A percentile compares a stretch with the other conserved stretches of the same genome.
phyloP scores from a whole-genome alignment of 1,140 invertebrate genomes.

The silkworm (Bombyx mori) region ASM3026992v2 NC_085115.1:2238501-2239000 shows the following conservation, averaged over 20 bases:
- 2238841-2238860: conserved; percentile 57
- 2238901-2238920: conserved; percentile 59
- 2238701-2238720: neutral
- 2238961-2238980: conserved; percentile 1
- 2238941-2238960: conserved; percentile 14
- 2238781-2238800: conserved; percentile 67
- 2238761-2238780: neutral
- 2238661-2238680: too few relatives aligned
- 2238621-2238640: too few relatives aligned
- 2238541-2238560: too few relatives aligned
- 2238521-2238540: too few relatives aligned
- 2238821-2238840: conserved; percentile 68
- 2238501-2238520: too few relatives aligned
- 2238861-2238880: conserved; percentile 65
- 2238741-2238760: too few relatives aligned
- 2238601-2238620: too few relatives aligned
- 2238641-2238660: too few relatives aligned
- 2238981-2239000: conserved; percentile 1
- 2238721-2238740: conserved; percentile 5
- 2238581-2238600: too few relatives aligned
- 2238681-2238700: too few relatives aligned
- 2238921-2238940: conserved; percentile 39
- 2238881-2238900: conserved; percentile 65
- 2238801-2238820: conserved; percentile 55
- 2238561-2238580: too few relatives aligned